These are phyloP conservation scores for Vidua macroura DNA, from an alignment of 2,113 vertebrate species.

Conservation along the genomic window DNA sequence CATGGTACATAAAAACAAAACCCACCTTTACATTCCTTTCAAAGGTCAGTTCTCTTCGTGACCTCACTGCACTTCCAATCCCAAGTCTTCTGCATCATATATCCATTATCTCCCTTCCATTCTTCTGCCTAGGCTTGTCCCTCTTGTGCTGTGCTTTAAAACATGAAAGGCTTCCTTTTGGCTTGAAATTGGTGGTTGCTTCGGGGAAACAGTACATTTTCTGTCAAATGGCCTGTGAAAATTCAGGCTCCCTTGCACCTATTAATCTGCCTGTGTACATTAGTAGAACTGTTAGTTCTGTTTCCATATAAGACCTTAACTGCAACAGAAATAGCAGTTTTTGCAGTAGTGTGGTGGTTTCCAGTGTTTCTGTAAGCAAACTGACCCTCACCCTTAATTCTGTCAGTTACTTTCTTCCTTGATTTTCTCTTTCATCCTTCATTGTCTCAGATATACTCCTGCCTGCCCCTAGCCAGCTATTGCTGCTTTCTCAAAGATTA, in stretches of 20 bases:
- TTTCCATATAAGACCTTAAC: background rate
- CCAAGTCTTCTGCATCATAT: background rate
- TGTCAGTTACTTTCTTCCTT: background rate
- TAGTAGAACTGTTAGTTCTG: background rate
- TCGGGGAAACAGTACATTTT: background rate
- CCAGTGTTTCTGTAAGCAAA: background rate
- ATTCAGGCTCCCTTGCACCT: background rate
- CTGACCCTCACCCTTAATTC: background rate
- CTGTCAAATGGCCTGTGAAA: constrained; percentile 4
- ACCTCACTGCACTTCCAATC: background rate
- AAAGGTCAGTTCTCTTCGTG: background rate
- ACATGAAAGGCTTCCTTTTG: background rate
- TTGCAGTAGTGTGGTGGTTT: background rate
- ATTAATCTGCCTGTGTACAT: background rate
- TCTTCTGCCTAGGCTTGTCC: background rate
- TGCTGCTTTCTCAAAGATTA: background rate
- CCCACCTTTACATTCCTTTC: background rate
- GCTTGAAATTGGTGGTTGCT: background rate
- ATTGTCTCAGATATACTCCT: background rate
- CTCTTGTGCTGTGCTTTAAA: background rate
- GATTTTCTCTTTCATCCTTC: background rate
- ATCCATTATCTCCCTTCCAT: background rate
- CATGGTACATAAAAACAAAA: background rate
- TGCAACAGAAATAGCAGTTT: background rate
- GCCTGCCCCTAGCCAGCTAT: background rate